Evolutionary conservation across 1,140 invertebrate species (phyloP).

Genomic region (Pogonognathellus flavescens): DNA sequence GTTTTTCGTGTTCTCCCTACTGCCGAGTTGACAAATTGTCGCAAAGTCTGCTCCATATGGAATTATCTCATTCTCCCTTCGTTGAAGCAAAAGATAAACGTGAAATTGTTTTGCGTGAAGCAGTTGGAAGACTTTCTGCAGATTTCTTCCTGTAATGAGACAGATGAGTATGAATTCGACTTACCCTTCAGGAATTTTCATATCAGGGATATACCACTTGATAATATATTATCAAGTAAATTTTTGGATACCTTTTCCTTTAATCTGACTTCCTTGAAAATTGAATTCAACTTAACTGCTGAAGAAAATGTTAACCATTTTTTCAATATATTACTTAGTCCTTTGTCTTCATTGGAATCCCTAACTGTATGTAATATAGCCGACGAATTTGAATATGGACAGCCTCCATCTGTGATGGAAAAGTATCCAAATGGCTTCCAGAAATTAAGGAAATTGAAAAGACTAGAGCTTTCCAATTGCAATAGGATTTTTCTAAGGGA

Average conservation of each 20-base stretch:
- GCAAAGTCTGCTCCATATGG: constrained; percentile 24
- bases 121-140: not conserved
- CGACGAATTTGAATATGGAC: not conserved
- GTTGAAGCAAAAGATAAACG: not conserved
- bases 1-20: not conserved
- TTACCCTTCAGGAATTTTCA: constrained; percentile 6
- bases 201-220: constrained; percentile 14
- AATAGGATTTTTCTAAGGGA: not conserved
- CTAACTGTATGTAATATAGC: not conserved
- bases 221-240: not conserved
- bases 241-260: not conserved
- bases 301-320: not conserved
- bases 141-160: not conserved
- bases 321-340: constrained; percentile 11
- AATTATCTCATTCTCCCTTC: constrained; percentile 3
- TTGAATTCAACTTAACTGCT: not conserved
- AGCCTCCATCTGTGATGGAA: not conserved
- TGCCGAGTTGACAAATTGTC: not conserved
- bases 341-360: not conserved
- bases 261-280: constrained; percentile 1
- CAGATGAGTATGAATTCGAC: constrained; percentile 8
- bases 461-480: not conserved
- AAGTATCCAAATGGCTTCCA: not conserved
- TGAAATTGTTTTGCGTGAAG: not conserved
- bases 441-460: not conserved